These are phyloP conservation scores for Cryptops parisi DNA, from an alignment of 2,888 invertebrate genomes.

Conservation along the genomic window DNA sequence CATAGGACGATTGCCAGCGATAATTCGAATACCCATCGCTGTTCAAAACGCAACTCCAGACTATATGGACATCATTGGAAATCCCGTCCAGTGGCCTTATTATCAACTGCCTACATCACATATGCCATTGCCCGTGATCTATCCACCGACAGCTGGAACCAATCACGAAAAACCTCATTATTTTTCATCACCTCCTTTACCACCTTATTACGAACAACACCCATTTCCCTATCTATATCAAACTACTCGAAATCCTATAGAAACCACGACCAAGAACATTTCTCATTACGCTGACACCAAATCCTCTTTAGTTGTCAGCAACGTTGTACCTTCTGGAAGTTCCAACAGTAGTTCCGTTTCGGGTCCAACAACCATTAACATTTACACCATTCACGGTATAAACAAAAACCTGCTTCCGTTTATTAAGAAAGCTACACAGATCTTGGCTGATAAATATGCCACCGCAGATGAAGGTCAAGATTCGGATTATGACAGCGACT, in stretches of 20 bases:
- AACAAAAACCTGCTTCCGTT: background rate
- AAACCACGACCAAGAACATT: background rate
- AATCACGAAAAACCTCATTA: background rate
- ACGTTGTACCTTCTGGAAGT: background rate
- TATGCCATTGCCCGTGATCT: background rate
- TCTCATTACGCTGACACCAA: background rate
- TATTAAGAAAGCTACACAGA: background rate
- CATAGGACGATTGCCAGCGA: no score
- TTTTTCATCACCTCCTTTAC: background rate
- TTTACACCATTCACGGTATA: constrained; percentile 6
- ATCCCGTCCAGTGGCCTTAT: constrained; percentile 7
- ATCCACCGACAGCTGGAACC: background rate
- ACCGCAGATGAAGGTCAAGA: background rate
- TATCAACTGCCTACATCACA: no score
- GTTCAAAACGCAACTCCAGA: constrained; percentile 8
- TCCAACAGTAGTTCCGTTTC: background rate
- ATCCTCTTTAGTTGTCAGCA: background rate
- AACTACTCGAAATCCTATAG: background rate
- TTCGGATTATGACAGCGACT: background rate
- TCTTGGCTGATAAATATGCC: background rate
- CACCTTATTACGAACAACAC: background rate
- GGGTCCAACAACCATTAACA: constrained; percentile 6
- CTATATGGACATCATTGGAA: constrained; percentile 9
- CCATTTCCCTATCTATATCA: background rate
- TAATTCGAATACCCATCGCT: constrained; percentile 4